Base-by-base conservation (phyloP, 2,797 vertebrate genomes). In the Potorous gilbertii region DNA sequence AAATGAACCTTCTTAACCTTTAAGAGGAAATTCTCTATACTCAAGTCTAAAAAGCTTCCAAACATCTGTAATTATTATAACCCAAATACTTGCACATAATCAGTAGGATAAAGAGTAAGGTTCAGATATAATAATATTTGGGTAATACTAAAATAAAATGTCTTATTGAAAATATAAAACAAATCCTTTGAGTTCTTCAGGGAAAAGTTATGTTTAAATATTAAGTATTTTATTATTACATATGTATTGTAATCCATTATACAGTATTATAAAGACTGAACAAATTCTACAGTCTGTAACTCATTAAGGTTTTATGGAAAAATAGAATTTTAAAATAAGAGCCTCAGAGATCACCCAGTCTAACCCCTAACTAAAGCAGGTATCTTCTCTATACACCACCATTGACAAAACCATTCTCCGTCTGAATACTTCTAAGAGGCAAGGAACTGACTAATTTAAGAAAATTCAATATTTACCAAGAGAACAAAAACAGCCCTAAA, bases 91-190 rank as follows among this genome's bases (percentile, higher is more conserved):
- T 56, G 92, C 59, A 74, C 34, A 95, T 4, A 54, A 52, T 56
- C 50, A 34, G 40, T 55, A 57, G 40, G 92, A 94, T 24, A 92
- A 74, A 96, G 6, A 93, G 46, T 59, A 46, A 94, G n/a, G 16
- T 55, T 94, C 55, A 92, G n/a, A n/a, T 90, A 62, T 3, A 91
- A 87, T 2, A 90, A 66, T 57, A 92, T 27, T 16, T 92, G 59
- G 29, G 13, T 59, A 56, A 50, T 93, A 1, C 89, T 91, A 92
- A 91, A 57, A 93, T 40, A 31, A 96, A 95, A 90, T 91, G 81
- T 55, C 89, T 92, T 54, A 74, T 90, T 90, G 40, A 92, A 90
- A 93, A 93, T 91, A 93, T 94, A 95, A 74, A 29, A 93, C 34
- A 29, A 93, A 27, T 94, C 52, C 54, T 93, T 55, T 91, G 55